Evolutionary conservation across 1,140 invertebrate genomes (phyloP), one percentile per base, ranked within the genome.

Genomic region (Pteromalus puparum): DNA sequence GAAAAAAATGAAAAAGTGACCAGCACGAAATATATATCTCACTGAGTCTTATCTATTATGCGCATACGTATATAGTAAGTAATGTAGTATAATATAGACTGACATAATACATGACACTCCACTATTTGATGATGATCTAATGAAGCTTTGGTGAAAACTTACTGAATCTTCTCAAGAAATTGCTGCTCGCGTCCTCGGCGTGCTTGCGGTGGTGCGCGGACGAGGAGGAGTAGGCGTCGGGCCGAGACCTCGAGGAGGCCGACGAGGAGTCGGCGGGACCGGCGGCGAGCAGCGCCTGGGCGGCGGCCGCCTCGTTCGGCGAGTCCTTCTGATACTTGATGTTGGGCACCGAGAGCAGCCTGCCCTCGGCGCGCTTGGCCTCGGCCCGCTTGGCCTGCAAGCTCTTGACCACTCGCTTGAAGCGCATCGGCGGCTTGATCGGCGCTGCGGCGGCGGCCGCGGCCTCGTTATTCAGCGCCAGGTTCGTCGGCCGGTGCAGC

Each of bases 111-210:
- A 88, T 85, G 78, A 82, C 88, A 89, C 88, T 91, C 86, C 83
- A 88, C 89, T 92, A 92, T 87, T 83, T 72, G 46, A 81, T 81
- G 48, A 72, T 73, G 26, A 15, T 75, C 61, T 80, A 85, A 76
- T 85, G 88, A 87, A 91, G 89, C 84, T 87, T 74, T 48, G 87
- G 75, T 86, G 88, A 88, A 94, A 94, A 97, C 97, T 97, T 97
- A 97, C 96, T 97, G 95, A 97, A 96, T 94, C 96, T 95, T 91
- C 96, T 95, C 93, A 96, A 96, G 88, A 97, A 93, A 94, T 95
- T 96, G 89, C 95, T 95, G 53, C 53, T 61, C 53, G 53, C 53
- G 53, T 61, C 53, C 53, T 61, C 82, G 86, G 95, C 94, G 53
- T 28, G 26, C 28, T 34, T 79, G 28, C 42, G 77, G 34, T 61